Percentiles rank a stretch among this genome's conserved stretches.
Conservation (phyloP, 2,888 invertebrate species). For the Zhuqinia jingwanae region DNA sequence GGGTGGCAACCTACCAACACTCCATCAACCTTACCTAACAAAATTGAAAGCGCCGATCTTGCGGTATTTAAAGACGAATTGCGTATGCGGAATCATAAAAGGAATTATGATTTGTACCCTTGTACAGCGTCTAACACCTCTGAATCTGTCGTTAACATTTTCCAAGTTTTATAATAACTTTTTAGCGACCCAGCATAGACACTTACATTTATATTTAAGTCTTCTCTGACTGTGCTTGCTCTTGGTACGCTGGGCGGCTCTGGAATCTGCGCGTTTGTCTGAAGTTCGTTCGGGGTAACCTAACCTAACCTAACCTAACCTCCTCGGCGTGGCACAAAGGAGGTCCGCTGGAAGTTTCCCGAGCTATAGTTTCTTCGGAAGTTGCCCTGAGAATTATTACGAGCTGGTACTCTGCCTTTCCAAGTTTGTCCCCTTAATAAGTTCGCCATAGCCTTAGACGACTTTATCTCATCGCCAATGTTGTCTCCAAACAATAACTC, state of each 20-base stretch:
- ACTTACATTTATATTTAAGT: neutral
- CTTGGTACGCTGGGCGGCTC: too few species aligned
- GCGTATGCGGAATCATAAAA: too few species aligned
- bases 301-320: too few species aligned
- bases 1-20: conserved; percentile 39
- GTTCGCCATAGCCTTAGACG: conserved; percentile 24
- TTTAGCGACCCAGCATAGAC: neutral
- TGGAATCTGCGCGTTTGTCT: too few species aligned
- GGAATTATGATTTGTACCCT: neutral
- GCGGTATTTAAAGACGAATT: conserved; percentile 57
- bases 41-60: conserved; percentile 62
- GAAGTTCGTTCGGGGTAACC: too few species aligned
- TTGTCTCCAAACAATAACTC: conserved; percentile 53
- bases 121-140: neutral
- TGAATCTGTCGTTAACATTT: neutral
- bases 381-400: neutral
- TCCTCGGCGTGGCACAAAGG: neutral
- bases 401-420: too few species aligned
- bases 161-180: too few species aligned
- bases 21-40: conserved; percentile 3
- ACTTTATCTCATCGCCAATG: neutral
- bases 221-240: too few species aligned
- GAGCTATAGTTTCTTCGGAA: neutral
- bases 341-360: neutral
- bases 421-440: too few species aligned